phyloP scores from a whole-genome alignment of 2,113 vertebrate genomes.

The Macquaria australasica region DNA sequence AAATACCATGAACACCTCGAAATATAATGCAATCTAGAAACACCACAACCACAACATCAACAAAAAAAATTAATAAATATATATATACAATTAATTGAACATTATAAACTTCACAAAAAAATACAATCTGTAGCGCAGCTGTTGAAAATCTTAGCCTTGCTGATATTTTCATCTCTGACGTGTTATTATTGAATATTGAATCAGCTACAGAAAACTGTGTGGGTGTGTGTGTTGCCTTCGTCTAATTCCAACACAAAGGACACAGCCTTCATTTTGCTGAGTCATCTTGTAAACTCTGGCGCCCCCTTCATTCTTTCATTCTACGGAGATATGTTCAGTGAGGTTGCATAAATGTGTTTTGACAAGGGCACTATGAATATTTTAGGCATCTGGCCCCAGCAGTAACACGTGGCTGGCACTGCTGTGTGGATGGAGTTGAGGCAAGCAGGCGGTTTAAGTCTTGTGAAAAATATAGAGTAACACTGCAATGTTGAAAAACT shows the following conservation, averaged over 20 bases:
- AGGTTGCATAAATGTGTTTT: constrained; percentile 71
- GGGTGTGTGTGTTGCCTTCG: not conserved
- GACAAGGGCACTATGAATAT: constrained; percentile 81
- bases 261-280: constrained; percentile 43
- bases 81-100: not conserved
- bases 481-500: not conserved
- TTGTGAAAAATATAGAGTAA: constrained; percentile 14
- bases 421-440: constrained; percentile 31
- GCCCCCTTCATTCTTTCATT: constrained; percentile 19
- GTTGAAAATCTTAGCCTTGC: not conserved
- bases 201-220: not conserved
- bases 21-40: not conserved
- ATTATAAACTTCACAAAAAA: not conserved
- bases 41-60: not conserved
- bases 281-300: constrained; percentile 49
- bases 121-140: not conserved
- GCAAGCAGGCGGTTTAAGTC: constrained; percentile 18
- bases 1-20: not conserved
- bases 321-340: constrained; percentile 65
- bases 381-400: constrained; percentile 63
- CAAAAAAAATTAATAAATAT: not conserved
- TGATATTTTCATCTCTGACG: constrained; percentile 4
- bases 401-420: constrained; percentile 51
- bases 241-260: constrained; percentile 30
- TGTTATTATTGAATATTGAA: constrained; percentile 11